Conservation (phyloP, 2,888 invertebrate genomes). For the Litoditis marina region DNA sequence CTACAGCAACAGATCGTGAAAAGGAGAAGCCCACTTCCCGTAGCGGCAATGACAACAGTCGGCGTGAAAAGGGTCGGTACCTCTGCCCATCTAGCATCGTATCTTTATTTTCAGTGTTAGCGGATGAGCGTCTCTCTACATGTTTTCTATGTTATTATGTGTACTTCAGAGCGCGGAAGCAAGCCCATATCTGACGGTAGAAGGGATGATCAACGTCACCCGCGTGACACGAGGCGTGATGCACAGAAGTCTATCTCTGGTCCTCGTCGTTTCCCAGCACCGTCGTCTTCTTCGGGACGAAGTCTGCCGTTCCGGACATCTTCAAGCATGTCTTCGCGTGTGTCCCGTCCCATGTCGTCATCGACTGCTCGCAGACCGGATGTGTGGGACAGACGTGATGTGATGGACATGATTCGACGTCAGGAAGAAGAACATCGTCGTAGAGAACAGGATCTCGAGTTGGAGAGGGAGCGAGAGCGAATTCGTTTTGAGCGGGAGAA, state of each 20-base stretch:
- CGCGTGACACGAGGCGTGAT: neutral
- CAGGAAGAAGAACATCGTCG: conserved; percentile 79
- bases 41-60: too few species aligned
- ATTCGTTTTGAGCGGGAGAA: conserved; percentile 75
- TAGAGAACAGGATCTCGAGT: conserved; percentile 75
- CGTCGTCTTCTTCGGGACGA: too few species aligned
- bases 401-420: conserved; percentile 76
- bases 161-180: neutral
- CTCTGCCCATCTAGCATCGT: neutral
- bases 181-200: neutral
- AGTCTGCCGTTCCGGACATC: neutral
- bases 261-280: neutral
- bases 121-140: too few species aligned
- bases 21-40: too few species aligned
- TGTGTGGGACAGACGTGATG: conserved; percentile 70
- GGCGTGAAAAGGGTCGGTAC: neutral
- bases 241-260: neutral
- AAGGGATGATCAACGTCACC: neutral
- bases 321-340: neutral
- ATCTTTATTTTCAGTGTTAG: neutral
- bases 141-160: too few species aligned
- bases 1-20: too few species aligned
- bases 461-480: conserved; percentile 62
- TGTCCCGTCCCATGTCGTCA: conserved; percentile 2
- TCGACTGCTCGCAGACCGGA: neutral